Percentiles rank a stretch among this genome's conserved stretches.
Conservation (phyloP, 2,888 invertebrate genomes). For the Diogma glabrata region DNA sequence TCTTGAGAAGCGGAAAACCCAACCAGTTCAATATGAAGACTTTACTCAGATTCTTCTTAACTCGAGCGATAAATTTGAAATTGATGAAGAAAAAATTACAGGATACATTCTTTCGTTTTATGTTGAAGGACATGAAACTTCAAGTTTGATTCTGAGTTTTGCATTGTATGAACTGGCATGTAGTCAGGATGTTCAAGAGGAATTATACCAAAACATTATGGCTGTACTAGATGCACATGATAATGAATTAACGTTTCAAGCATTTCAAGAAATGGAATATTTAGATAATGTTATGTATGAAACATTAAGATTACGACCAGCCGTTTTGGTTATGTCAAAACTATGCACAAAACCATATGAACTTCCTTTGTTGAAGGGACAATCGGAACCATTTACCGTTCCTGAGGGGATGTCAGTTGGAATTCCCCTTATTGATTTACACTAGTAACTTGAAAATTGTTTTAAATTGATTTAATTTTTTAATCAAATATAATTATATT, state of each 20-base stretch:
- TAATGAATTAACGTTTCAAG: conserved; percentile 41
- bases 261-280: conserved; percentile 43
- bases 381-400: conserved; percentile 19
- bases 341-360: conserved; percentile 16
- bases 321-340: conserved; percentile 16
- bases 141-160: conserved; percentile 43
- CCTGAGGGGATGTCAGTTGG: conserved; percentile 26
- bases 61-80: conserved; percentile 32
- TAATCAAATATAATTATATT: too few relatives aligned
- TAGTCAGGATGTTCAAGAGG: conserved; percentile 40
- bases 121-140: conserved; percentile 48
- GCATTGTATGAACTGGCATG: conserved; percentile 42
- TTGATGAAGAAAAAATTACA: conserved; percentile 39
- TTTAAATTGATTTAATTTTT: too few relatives aligned
- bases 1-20: conserved; percentile 33
- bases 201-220: conserved; percentile 38
- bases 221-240: conserved; percentile 34
- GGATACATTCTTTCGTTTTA: conserved; percentile 47
- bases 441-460: conserved; percentile 19
- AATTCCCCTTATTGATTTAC: conserved; percentile 29
- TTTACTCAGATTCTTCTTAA: conserved; percentile 44
- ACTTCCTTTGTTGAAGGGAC: conserved; percentile 6
- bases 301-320: conserved; percentile 24
- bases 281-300: conserved; percentile 40
- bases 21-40: conserved; percentile 39